Base-by-base conservation (phyloP, 2,797 vertebrate genomes). In the Microchirus variegatus region DNA sequence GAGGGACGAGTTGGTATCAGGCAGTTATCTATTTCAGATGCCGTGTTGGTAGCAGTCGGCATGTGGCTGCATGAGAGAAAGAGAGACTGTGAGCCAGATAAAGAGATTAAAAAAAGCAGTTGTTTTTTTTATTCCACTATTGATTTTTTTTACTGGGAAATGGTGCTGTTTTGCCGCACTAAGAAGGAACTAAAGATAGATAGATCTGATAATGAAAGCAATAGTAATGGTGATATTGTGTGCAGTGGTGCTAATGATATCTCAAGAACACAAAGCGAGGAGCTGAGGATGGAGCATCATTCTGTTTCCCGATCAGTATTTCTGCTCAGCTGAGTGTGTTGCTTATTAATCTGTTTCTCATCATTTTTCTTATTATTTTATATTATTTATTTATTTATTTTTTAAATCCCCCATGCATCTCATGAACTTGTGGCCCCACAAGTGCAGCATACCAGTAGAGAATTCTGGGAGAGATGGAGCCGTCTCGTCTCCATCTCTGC, bases 131-230 rank as follows among this genome's bases (percentile, higher is more conserved):
- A 22, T 70, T 75, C 57, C 69, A 43, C 31, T 70, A 75, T 86
- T 59, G 72, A 82, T 87, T 78, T 77, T 59, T 47, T 42, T 59
- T 47, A 44, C 52, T 41, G 37, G 67, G 61, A 74, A 75, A 71
- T 76, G 15, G 49, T 66, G 63, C 53, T 51, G 65, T 53, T 75
- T 72, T 63, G 55, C 51, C 48, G 69, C 66, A 78, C 58, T 78
- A 68, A 45, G 78, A 68, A 48, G 36, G 59, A 74, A 72, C 48
- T 53, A 26, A 70, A 57, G 74, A 79, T 77, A 75, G 80, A 78
- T 70, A 60, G 35, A 15, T 53, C 37, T 57, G 73, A 80, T 77
- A 77, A 77, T 73, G 54, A 78, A 60, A 67, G 80, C 72, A 76
- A 70, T 17, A 66, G 59, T 50, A 59, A 65, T 62, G 63, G 75